phyloP scores from a whole-genome alignment of 1,140 invertebrate species.

The Heliconius congener region DNA sequence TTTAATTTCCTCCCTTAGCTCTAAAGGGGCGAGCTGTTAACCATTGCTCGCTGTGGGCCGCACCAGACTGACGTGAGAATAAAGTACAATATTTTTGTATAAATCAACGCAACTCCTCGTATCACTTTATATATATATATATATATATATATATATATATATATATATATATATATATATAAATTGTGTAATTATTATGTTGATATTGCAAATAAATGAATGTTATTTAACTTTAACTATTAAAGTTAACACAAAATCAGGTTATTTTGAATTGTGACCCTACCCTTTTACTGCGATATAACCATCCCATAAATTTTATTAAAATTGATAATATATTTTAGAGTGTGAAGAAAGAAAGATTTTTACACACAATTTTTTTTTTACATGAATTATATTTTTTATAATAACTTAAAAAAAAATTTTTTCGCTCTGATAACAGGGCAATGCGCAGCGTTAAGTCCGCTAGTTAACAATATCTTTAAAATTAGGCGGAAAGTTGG shows the following conservation, averaged over 20 bases:
- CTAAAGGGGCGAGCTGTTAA: neutral
- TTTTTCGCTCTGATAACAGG: too few species aligned
- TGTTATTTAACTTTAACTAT: constrained; percentile 30
- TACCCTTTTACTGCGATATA: neutral
- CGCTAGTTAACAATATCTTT: too few species aligned
- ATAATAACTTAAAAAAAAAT: too few species aligned
- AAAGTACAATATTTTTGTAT: constrained; percentile 23
- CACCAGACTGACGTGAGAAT: constrained; percentile 22
- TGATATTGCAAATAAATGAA: constrained; percentile 20
- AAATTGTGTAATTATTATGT: constrained; percentile 21
- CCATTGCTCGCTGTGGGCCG: neutral
- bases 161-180: neutral
- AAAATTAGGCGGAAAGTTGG: too few species aligned
- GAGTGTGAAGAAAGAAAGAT: too few species aligned
- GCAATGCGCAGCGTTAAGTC: too few species aligned
- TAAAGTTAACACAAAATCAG: constrained; percentile 27
- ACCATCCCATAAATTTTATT: too few species aligned
- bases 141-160: neutral
- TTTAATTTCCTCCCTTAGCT: neutral
- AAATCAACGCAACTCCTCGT: constrained; percentile 21
- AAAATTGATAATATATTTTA: too few species aligned
- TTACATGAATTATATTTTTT: too few species aligned
- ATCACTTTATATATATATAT: constrained; percentile 8
- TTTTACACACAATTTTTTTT: too few species aligned
- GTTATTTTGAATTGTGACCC: neutral